Evolutionary conservation across 2,797 vertebrate genomes (phyloP).

Genomic region (Syngnathus rostellatus): DNA sequence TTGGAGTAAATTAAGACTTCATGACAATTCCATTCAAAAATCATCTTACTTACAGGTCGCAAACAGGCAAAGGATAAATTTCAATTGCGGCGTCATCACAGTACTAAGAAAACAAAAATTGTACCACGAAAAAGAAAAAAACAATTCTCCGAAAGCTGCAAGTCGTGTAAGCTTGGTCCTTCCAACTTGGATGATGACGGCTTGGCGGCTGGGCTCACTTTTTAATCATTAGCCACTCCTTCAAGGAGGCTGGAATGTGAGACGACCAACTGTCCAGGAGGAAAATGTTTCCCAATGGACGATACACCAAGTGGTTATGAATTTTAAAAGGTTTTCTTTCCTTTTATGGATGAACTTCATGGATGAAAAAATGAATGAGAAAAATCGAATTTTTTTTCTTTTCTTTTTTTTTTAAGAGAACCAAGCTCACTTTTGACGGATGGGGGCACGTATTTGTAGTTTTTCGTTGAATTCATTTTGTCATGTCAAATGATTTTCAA

Average conservation of each 20-base stretch:
- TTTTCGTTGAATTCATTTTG: too few species aligned
- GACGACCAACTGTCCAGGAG: slow-evolving; percentile 8
- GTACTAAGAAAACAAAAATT: background rate
- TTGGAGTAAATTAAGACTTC: too few species aligned
- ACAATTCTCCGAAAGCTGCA: background rate
- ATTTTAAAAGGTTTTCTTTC: too few species aligned
- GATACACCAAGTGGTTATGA: too few species aligned
- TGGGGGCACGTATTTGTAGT: too few species aligned
- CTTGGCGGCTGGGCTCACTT: slow-evolving; percentile 18
- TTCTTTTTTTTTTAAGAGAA: too few species aligned
- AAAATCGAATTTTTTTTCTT: too few species aligned
- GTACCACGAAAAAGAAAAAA: background rate
- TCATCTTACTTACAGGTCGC: slow-evolving; percentile 24
- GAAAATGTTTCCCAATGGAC: too few species aligned
- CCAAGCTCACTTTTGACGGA: too few species aligned
- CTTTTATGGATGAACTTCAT: too few species aligned
- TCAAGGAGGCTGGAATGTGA: slow-evolving; percentile 3
- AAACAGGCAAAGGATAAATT: slow-evolving; percentile 20
- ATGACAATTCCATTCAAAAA: background rate
- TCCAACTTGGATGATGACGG: slow-evolving; percentile 1
- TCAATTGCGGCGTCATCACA: slow-evolving; percentile 29
- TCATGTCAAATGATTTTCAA: too few species aligned
- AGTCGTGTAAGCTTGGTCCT: background rate
- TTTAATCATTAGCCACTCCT: slow-evolving; percentile 47
- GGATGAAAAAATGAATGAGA: too few species aligned